Conservation (phyloP, 2,113 vertebrate genomes). For the Pseudorasbora parva region DNA sequence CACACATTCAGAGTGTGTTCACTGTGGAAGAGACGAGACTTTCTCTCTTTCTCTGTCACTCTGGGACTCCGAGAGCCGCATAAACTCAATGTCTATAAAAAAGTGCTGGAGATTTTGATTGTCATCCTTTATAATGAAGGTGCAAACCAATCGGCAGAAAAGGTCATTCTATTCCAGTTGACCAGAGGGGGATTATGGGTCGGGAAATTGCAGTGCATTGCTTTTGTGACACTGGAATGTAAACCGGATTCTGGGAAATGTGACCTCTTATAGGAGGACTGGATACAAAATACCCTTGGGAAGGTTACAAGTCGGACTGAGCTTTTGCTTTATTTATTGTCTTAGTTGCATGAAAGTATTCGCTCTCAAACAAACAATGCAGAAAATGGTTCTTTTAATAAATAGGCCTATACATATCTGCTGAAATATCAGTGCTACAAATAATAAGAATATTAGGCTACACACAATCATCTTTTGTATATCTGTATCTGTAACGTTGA, state of each 20-base stretch:
- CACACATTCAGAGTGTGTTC: conserved; percentile 47
- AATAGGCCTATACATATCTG: background rate
- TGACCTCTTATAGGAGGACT: conserved; percentile 75
- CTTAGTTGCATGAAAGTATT: conserved; percentile 5
- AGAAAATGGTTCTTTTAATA: background rate
- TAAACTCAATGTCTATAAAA: conserved; percentile 22
- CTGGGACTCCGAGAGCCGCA: background rate
- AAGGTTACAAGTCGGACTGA: conserved; percentile 61
- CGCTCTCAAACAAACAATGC: background rate
- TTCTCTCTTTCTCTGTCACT: conserved; percentile 27
- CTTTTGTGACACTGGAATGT: conserved; percentile 79
- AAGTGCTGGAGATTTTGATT: conserved; percentile 61
- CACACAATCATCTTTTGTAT: background rate
- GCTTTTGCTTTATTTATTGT: conserved; percentile 52
- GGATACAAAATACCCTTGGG: conserved; percentile 77
- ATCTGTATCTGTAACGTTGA: background rate
- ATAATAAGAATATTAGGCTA: background rate
- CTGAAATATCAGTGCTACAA: background rate
- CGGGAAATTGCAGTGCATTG: conserved; percentile 77
- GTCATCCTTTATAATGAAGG: conserved; percentile 58
- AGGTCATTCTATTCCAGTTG: conserved; percentile 77
- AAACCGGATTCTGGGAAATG: conserved; percentile 75
- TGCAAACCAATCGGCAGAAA: conserved; percentile 62
- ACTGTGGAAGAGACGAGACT: conserved; percentile 47
- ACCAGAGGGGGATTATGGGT: conserved; percentile 76